Conservation (phyloP, 1,140 invertebrate species). For the Drosophila lini region DNA sequence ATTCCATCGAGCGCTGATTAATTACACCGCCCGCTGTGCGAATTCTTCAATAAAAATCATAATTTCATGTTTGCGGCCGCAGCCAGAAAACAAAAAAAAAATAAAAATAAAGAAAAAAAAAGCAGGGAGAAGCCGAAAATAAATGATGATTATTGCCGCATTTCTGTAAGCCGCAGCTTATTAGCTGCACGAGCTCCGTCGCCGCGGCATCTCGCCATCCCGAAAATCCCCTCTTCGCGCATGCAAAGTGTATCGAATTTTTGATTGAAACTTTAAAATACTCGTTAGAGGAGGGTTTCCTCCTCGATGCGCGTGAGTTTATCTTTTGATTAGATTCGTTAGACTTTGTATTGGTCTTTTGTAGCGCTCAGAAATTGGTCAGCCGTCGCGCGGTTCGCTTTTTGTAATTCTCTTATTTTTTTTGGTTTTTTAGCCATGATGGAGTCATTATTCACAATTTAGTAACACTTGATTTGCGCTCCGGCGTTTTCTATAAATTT, state of each 20-base stretch:
- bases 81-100: conserved; percentile 42
- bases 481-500: conserved; percentile 73
- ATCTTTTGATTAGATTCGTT: conserved; percentile 83
- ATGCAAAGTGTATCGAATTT: conserved; percentile 79
- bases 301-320: conserved; percentile 73
- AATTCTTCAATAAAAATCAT: conserved; percentile 83
- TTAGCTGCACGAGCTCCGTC: conserved; percentile 72
- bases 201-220: conserved; percentile 14
- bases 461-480: conserved; percentile 82
- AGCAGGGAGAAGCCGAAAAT: conserved; percentile 38
- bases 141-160: conserved; percentile 82
- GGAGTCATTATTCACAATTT: conserved; percentile 82
- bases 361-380: conserved; percentile 65
- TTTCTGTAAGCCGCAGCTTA: conserved; percentile 80
- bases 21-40: conserved; percentile 81
- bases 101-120: conserved; percentile 5
- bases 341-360: conserved; percentile 78
- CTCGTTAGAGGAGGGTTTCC: conserved; percentile 74
- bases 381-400: conserved; percentile 16
- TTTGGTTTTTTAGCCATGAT: conserved; percentile 28
- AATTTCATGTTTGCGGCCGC: conserved; percentile 75
- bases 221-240: conserved; percentile 20
- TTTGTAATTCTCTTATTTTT: neutral
- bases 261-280: conserved; percentile 82
- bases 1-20: conserved; percentile 71